A percentile compares a stretch with the other conserved stretches of the same genome.
These are phyloP conservation scores for Crossaster papposus DNA, from an alignment of 53 echinoderm and acorn worm species.

Conservation along the genomic window DNA sequence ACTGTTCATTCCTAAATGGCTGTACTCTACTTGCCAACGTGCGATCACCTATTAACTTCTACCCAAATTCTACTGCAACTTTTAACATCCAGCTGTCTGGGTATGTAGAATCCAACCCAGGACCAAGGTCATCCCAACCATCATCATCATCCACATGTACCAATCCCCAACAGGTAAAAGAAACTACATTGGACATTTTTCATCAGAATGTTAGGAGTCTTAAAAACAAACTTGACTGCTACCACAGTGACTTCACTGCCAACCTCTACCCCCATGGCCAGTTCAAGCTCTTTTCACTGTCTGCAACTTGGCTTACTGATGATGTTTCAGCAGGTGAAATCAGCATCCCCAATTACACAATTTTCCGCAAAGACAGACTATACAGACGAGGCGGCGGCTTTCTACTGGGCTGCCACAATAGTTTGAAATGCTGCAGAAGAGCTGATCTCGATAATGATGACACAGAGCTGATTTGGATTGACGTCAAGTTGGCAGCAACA, in stretches of 20 bases:
- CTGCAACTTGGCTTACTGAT: conserved; percentile 44
- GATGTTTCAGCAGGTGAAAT: conserved; percentile 18
- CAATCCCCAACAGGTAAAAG: not conserved
- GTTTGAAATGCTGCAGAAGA: too few relatives aligned
- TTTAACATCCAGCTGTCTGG: not conserved
- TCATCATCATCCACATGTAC: too few relatives aligned
- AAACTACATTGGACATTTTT: not conserved
- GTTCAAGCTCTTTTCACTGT: conserved; percentile 13
- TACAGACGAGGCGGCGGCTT: not conserved
- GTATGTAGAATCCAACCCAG: conserved; percentile 29
- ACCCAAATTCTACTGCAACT: conserved; percentile 13
- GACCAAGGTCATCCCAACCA: not conserved
- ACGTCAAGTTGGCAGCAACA: too few relatives aligned
- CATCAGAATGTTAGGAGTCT: too few relatives aligned
- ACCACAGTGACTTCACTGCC: not conserved
- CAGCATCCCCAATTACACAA: conserved; percentile 13
- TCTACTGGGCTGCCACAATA: too few relatives aligned
- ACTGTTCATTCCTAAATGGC: too few relatives aligned
- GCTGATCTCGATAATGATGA: too few relatives aligned
- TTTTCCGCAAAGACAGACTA: conserved; percentile 23
- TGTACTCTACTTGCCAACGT: too few relatives aligned
- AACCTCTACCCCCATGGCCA: not conserved
- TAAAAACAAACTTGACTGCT: conserved; percentile 45
- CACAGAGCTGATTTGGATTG: too few relatives aligned
- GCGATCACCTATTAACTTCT: too few relatives aligned